phyloP scores from a whole-genome alignment of 1,140 invertebrate genomes.

The Lepidurus apus region DNA sequence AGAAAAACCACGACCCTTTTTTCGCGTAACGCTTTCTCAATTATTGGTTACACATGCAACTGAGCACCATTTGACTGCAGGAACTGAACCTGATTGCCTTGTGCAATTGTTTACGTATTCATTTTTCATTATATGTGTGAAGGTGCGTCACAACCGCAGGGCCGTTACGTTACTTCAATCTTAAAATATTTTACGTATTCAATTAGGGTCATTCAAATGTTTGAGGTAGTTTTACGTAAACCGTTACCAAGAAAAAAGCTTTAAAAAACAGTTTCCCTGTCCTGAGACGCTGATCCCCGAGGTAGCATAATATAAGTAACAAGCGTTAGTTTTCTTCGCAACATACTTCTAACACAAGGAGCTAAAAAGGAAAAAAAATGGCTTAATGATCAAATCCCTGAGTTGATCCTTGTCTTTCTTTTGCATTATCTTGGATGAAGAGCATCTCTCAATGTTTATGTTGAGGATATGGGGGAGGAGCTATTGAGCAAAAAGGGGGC shows the following conservation, averaged over 20 bases:
- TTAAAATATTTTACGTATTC: not conserved
- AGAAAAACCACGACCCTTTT: not conserved
- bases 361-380: not conserved
- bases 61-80: constrained; percentile 17
- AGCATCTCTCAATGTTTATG: not conserved
- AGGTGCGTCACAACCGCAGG: not conserved
- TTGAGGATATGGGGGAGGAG: not conserved
- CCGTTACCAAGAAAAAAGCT: not conserved
- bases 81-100: constrained; percentile 11
- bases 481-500: not conserved
- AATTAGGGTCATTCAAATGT: constrained; percentile 2
- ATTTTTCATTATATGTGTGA: constrained; percentile 14
- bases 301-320: not conserved
- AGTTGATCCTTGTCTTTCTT: not conserved
- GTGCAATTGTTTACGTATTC: constrained; percentile 16
- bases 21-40: not conserved
- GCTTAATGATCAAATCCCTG: not conserved
- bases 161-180: constrained; percentile 2
- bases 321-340: not conserved
- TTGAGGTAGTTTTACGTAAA: not conserved
- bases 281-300: constrained; percentile 16
- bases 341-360: not conserved
- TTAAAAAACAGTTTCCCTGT: not conserved
- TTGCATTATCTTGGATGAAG: not conserved
- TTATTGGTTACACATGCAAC: constrained; percentile 15